Evolutionary conservation across 2,113 vertebrate genomes (phyloP).

Genomic region (Dasyprocta punctata): DNA sequence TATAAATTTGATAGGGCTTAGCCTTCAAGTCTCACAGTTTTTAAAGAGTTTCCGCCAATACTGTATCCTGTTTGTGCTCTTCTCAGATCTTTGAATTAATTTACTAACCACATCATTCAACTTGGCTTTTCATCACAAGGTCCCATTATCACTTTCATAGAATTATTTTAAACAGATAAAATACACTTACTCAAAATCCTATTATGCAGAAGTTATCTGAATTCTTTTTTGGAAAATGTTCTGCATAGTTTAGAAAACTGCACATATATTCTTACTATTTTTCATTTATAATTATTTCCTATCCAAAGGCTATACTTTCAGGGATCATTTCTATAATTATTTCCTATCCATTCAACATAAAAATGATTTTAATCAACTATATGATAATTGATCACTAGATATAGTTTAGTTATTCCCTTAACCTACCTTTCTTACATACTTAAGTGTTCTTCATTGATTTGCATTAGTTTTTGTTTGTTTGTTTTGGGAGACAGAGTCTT

Average conservation of each 20-base stretch:
- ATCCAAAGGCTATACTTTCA: too few relatives aligned
- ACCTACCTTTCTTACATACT: conserved; percentile 6
- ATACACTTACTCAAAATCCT: neutral
- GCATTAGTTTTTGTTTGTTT: neutral
- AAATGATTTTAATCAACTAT: neutral
- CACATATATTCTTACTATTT: neutral
- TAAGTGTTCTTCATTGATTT: neutral
- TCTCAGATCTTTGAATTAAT: neutral
- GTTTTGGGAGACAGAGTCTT: neutral
- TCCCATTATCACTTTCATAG: neutral
- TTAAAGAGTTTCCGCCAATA: neutral
- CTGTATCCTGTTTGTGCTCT: neutral
- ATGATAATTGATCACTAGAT: neutral
- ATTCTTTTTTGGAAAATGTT: conserved; percentile 14
- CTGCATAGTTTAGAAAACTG: neutral
- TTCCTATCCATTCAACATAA: neutral
- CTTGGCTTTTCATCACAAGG: neutral
- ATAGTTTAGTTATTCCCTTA: neutral
- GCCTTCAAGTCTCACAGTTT: neutral
- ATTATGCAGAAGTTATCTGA: neutral
- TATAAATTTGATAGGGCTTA: neutral
- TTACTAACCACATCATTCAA: neutral
- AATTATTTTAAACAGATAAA: neutral
- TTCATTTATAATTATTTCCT: neutral
- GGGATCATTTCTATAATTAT: too few relatives aligned